phyloP scores from a whole-genome alignment of 35 echinoderm and acorn worm species.

The Diadema setosum region DNA sequence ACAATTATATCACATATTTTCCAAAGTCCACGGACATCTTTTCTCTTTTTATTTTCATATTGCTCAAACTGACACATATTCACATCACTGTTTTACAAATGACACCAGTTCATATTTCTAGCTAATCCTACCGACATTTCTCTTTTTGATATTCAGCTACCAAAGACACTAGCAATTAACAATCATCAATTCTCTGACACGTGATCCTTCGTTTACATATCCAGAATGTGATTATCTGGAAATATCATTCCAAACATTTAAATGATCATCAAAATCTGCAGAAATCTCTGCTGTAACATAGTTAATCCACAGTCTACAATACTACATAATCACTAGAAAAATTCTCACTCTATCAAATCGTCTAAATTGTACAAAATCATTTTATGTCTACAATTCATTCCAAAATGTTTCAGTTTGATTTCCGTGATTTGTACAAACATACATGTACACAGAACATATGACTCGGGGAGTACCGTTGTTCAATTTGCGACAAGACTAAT shows the following conservation, averaged over 20 bases:
- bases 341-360: too few relatives aligned
- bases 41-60: slow-evolving; percentile 14
- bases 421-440: slow-evolving; percentile 19
- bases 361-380: slow-evolving; percentile 9
- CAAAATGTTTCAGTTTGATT: background rate
- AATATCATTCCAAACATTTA: too few relatives aligned
- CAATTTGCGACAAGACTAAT: background rate
- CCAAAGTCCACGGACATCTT: too few relatives aligned
- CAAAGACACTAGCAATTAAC: background rate
- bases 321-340: too few relatives aligned
- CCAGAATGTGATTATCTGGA: too few relatives aligned
- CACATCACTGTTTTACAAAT: slow-evolving; percentile 14
- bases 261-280: too few relatives aligned
- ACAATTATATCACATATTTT: too few relatives aligned
- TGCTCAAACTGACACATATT: slow-evolving; percentile 23
- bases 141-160: slow-evolving; percentile 8
- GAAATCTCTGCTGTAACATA: too few relatives aligned
- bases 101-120: slow-evolving; percentile 7
- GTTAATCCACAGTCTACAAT: too few relatives aligned
- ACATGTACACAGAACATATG: background rate
- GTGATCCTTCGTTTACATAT: too few relatives aligned
- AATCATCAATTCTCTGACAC: too few relatives aligned
- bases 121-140: background rate
- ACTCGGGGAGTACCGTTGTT: slow-evolving; percentile 4
- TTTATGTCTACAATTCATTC: slow-evolving; percentile 2